Base-by-base conservation (phyloP, 2,113 vertebrate genomes). In the Cephalopholis sonnerati region DNA sequence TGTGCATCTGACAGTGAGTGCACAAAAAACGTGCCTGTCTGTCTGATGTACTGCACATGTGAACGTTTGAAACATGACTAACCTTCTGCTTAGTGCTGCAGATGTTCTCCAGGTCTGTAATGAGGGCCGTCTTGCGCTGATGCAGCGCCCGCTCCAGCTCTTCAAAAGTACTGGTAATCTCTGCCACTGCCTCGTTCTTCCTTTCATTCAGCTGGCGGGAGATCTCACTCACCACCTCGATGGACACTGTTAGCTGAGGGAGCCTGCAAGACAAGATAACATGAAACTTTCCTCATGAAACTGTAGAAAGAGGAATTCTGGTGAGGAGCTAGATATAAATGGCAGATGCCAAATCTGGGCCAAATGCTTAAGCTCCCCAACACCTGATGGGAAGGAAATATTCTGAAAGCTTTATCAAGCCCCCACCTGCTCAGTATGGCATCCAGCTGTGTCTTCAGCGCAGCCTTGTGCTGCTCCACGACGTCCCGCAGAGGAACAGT, bases 381-480 rank as follows among this genome's bases (percentile, higher is more conserved):
- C 61, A 36, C 73, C 73, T 55, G 41, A 70, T n/a, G 57, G 65
- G 57, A 79, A 18, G 53, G n/a, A 67, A 68, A 69, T 61, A 61
- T 41, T 57, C 7, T 84, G 12, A 46, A 81, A 79, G 22, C 65
- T 68, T 65, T 39, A 57, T 22, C 18, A 7, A 65, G 44, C 12
- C 22, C 55, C 29, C 24, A 97, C 97, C 98, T 95, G 96, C 96
- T 94, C 0, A 92, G 94, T 77, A 98, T 97, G 1, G 97, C 96
- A 0, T 99, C 98, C 0, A 99, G 95, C 94, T 99, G 97, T 64
- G 94, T 96, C 92, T 97, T 96, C 73, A 99, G 95, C 0, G 95
- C 96, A 0, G 96, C 96, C 93, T 99, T 99, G 94, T 99, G 98
- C 90, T 98, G 97, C 76, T 99, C 97, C 85, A 99, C 95, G 10